Conservation (phyloP, 2,888 invertebrate species). For the Spodoptera exigua region DNA sequence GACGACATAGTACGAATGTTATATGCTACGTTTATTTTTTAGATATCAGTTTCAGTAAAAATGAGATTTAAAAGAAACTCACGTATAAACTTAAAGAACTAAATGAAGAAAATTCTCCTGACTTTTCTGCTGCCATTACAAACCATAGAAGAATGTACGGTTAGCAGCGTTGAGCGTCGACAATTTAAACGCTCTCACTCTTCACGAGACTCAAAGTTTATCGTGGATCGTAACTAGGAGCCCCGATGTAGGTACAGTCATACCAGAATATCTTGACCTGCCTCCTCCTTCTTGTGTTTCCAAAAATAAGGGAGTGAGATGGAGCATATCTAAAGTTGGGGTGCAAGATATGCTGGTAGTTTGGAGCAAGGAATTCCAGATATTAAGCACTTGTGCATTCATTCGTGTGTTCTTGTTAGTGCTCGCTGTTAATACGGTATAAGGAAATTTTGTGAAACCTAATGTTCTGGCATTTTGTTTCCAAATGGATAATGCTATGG, state of each 20-base stretch:
- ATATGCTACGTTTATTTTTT: constrained; percentile 4
- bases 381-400: constrained; percentile 81
- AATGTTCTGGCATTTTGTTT: constrained; percentile 60
- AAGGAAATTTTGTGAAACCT: constrained; percentile 77
- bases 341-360: constrained; percentile 68
- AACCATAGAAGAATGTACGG: constrained; percentile 81
- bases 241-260: constrained; percentile 67
- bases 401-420: constrained; percentile 82
- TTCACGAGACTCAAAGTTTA: constrained; percentile 85
- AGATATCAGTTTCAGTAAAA: too few relatives aligned
- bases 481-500: constrained; percentile 53
- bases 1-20: background rate
- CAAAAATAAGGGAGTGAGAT: constrained; percentile 35
- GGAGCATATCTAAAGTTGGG: constrained; percentile 49
- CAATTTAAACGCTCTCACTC: constrained; percentile 86
- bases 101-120: constrained; percentile 35
- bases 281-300: constrained; percentile 51
- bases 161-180: constrained; percentile 81
- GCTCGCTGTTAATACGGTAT: constrained; percentile 72
- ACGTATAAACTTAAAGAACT: constrained; percentile 14
- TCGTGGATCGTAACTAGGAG: constrained; percentile 84
- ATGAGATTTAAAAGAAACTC: constrained; percentile 3
- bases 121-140: constrained; percentile 72
- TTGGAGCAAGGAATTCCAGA: constrained; percentile 79
- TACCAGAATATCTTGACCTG: constrained; percentile 69